A percentile compares a stretch with the other conserved stretches of the same genome.
Conservation (phyloP, 1,140 invertebrate genomes). For the Acromyrmex heyeri region DNA sequence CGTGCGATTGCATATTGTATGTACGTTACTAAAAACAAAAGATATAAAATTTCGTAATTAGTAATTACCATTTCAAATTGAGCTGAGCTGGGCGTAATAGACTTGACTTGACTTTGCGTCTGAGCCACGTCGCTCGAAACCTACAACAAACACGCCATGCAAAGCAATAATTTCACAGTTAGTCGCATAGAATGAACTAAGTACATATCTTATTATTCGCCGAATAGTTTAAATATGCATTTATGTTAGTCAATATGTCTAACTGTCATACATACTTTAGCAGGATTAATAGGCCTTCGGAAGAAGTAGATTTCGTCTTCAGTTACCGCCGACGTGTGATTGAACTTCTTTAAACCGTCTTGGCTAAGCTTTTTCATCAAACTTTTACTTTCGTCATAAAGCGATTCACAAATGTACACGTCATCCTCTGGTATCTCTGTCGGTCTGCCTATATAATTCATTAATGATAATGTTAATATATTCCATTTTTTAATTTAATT, state of each 20-base stretch:
- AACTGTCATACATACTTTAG: conserved; percentile 88
- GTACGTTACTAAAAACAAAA: conserved; percentile 70
- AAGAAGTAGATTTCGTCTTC: conserved; percentile 98
- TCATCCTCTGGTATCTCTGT: conserved; percentile 98
- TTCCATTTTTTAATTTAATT: not conserved
- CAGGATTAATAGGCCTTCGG: conserved; percentile 91
- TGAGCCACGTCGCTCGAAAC: conserved; percentile 86
- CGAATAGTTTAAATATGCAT: conserved; percentile 7
- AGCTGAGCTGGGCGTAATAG: conserved; percentile 82
- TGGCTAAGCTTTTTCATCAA: conserved; percentile 91
- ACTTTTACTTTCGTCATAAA: conserved; percentile 96
- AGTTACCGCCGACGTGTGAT: conserved; percentile 93
- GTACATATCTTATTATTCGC: conserved; percentile 29
- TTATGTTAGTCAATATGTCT: conserved; percentile 55
- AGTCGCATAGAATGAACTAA: conserved; percentile 68
- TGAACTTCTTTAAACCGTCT: conserved; percentile 93
- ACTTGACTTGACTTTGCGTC: conserved; percentile 85
- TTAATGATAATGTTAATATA: not conserved
- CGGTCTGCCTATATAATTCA: conserved; percentile 91
- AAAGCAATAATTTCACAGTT: conserved; percentile 75
- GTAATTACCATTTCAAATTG: conserved; percentile 87
- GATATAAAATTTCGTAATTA: conserved; percentile 64
- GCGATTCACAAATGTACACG: conserved; percentile 97
- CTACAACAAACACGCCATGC: conserved; percentile 83
- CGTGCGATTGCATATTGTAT: conserved; percentile 73